These are phyloP conservation scores for Melipona beecheii DNA, from an alignment of 2,888 invertebrate species.

Conservation along the genomic window DNA sequence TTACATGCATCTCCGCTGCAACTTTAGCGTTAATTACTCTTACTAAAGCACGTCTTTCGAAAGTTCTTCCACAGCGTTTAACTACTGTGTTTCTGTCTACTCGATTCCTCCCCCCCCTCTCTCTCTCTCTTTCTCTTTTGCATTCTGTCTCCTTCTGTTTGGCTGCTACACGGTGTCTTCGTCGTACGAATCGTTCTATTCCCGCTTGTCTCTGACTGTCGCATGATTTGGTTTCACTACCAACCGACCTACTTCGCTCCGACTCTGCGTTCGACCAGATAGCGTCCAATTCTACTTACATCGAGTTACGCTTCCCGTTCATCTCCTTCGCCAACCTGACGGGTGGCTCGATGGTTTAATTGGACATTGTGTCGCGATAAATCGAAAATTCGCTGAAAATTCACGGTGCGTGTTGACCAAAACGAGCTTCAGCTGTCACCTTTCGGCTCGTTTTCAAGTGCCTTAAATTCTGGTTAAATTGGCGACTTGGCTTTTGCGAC, in stretches of 20 bases:
- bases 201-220: neutral
- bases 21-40: slow-evolving; percentile 14
- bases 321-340: neutral
- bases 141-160: too few species aligned
- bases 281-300: slow-evolving; percentile 17
- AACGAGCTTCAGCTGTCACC: neutral
- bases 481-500: too few species aligned
- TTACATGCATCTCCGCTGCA: neutral
- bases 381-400: neutral
- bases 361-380: neutral
- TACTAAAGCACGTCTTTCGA: neutral
- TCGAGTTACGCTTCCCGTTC: neutral
- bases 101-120: too few species aligned
- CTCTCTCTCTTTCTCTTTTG: too few species aligned
- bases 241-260: neutral
- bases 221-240: slow-evolving; percentile 1
- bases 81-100: neutral
- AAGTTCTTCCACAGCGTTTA: neutral
- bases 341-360: neutral
- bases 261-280: neutral
- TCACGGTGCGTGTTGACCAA: neutral
- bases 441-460: too few species aligned
- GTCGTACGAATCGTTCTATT: neutral
- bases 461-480: too few species aligned
- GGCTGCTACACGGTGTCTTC: neutral